Evolutionary conservation across 1,140 invertebrate species (phyloP), one percentile per base, ranked within the genome.

Genomic region (Tachypleus tridentatus): DNA sequence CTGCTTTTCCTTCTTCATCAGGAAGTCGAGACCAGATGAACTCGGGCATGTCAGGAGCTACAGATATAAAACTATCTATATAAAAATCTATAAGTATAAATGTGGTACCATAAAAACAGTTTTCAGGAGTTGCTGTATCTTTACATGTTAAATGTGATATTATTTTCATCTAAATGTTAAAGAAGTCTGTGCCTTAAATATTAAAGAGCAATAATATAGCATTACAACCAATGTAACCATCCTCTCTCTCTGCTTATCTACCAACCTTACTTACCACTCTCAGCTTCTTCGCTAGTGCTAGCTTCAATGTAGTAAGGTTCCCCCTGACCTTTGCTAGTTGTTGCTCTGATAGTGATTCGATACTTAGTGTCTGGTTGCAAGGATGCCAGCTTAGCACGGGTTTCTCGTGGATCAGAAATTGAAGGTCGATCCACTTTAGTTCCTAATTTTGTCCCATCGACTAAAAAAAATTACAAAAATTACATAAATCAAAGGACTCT

Each of bases 301-400:
- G 63, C 57, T 70, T 75, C 74, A 56, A 75, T 75, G 59, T 70
- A 75, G 63, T 72, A 70, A 7, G 68, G 66, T 49, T 70, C 86
- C 47, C 93, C 93, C 73, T 87, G 85, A 3, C 93, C 93, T 60
- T 85, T 84, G 64, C 79, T 83, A 0, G 94, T 98, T 10, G 84
- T 87, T 3, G 92, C 93, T 61, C 82, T 80, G 63, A 81, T 77
- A 64, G 91, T 87, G 62, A 98, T 84, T 51, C 93, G 81, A 75
- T 98, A 98, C 73, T 93, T 95, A 0, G 91, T 91, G 67, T 86
- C 85, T 0, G 91, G 84, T 67, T 87, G 81, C 11, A 98, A 77
- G 3, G 87, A 87, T 9, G 89, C 87, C 63, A 97, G 78, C 80
- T 94, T 96, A 51, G 88, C 89, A 63, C 81, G 80, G n/a, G 84